Base-by-base conservation (phyloP, 1,140 invertebrate genomes). In the Temnothorax nylanderi region DNA sequence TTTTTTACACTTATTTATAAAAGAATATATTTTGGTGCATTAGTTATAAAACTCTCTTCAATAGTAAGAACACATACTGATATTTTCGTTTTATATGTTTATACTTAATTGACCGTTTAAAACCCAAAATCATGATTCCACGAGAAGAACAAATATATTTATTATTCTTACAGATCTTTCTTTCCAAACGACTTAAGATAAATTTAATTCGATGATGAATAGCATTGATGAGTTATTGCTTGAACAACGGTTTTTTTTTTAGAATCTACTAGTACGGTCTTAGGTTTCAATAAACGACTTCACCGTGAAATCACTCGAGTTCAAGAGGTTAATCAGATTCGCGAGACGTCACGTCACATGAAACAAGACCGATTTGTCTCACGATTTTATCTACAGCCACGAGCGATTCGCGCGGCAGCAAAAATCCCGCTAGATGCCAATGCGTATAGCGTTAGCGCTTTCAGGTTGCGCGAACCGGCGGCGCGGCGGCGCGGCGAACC, bases 401-500 rank as follows among this genome's bases (percentile, higher is more conserved):
- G 21, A 41, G 6, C 18, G 37, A 84, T 84, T 81, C 21, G 51
- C 54, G 54, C 58, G 76, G 72, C 60, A 41, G 69, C 69, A 77
- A 65, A 65, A 74, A 75, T 44, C 37, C 41, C 75, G 84, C 60
- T 74, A 74, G 85, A 86, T 64, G 60, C 49, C 84, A 64, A 81
- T 60, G 76, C 81, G 85, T 78, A 51, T 51, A 77, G 62, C 49
- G 86, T 80, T 90, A 82, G 65, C 58, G 56, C 32, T 34, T 60
- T 64, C 75, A 49, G 74, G 58, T 78, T 75, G 85, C 74, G 71
- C n/a, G 26, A 0, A 26, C 26, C 26, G 26, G 26, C 54, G 60
- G 5, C 51, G 13, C 58, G 32, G 72, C 54, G 60, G 5, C 51
- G 13, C 58, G 32, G 72, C 71, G 32, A 67, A 88, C 86, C 88